A percentile compares a stretch with the other conserved stretches of the same genome.
Evolutionary conservation across 2,797 vertebrate species (phyloP).

Genomic region (Ambastaia sidthimunki): DNA sequence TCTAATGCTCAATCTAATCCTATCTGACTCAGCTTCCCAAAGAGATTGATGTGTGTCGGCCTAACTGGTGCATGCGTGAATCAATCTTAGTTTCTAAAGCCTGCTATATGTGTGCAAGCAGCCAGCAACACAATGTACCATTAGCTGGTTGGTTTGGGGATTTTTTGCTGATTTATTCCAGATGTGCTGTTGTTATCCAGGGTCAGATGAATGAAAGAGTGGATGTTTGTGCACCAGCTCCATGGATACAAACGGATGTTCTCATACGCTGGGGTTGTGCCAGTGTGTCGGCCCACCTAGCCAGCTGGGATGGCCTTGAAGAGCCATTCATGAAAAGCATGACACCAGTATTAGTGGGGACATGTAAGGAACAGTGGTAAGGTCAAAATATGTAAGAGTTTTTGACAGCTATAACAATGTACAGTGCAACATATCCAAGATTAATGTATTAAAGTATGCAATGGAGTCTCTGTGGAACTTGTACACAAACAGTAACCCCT

Average conservation of each 20-base stretch:
- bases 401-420: not conserved
- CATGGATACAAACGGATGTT: slow-evolving; percentile 1
- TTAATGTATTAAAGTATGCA: not conserved
- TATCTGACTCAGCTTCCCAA: slow-evolving; percentile 4
- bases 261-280: slow-evolving; percentile 22
- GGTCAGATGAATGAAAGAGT: slow-evolving; percentile 11
- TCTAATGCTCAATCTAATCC: slow-evolving; percentile 40
- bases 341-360: not conserved
- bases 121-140: slow-evolving; percentile 24
- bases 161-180: slow-evolving; percentile 60
- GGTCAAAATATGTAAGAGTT: not conserved
- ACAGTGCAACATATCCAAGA: not conserved
- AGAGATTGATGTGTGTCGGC: not conserved
- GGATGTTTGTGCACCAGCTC: slow-evolving; percentile 5
- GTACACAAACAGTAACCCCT: too few relatives aligned
- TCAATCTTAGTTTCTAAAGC: slow-evolving; percentile 10
- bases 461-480: too few relatives aligned
- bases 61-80: slow-evolving; percentile 6
- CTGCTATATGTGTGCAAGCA: slow-evolving; percentile 6
- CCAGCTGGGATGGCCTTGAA: slow-evolving; percentile 21
- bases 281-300: not conserved
- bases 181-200: slow-evolving; percentile 55
- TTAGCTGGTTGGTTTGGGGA: not conserved
- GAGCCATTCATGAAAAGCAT: slow-evolving; percentile 24
- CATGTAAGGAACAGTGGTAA: not conserved